Evolutionary conservation across 2,113 vertebrate genomes (phyloP).

Genomic region (Lophotis ruficrista): DNA sequence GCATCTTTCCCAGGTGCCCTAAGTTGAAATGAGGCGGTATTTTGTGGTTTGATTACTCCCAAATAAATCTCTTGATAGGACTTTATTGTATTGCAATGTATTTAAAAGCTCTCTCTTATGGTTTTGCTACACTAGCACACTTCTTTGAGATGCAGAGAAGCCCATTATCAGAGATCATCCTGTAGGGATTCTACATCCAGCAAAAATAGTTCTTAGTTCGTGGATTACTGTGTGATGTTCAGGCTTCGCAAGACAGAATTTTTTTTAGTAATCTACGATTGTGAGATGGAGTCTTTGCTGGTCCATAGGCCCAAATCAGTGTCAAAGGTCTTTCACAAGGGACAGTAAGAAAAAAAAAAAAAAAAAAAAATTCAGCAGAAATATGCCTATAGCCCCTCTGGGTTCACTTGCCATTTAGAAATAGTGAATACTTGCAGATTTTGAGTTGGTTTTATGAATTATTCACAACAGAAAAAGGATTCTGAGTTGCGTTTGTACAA

Average conservation of each 20-base stretch:
- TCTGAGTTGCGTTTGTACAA: constrained; percentile 39
- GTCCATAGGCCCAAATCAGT: not conserved
- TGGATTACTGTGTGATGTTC: constrained; percentile 17
- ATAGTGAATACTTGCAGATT: constrained; percentile 50
- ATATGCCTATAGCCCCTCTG: not conserved
- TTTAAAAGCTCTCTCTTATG: not conserved
- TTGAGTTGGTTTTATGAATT: constrained; percentile 52
- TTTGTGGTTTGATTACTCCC: not conserved
- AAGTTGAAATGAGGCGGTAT: not conserved
- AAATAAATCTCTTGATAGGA: not conserved
- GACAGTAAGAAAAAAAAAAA: not conserved
- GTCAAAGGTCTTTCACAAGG: not conserved
- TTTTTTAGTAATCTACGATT: not conserved
- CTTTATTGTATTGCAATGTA: not conserved
- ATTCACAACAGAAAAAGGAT: constrained; percentile 51
- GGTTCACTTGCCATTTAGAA: constrained; percentile 17
- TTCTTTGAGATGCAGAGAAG: constrained; percentile 26
- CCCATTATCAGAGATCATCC: constrained; percentile 39
- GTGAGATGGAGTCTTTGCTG: not conserved
- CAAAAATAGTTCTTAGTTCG: constrained; percentile 32
- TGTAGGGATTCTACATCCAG: constrained; percentile 26
- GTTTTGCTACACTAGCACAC: not conserved
- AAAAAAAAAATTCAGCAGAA: not conserved
- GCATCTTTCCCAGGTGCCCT: not conserved
- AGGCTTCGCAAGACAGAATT: constrained; percentile 5